A percentile compares a stretch with the other conserved stretches of the same genome.
phyloP scores from a whole-genome alignment of 2,113 vertebrate species.

The Suncus etruscus region DNA sequence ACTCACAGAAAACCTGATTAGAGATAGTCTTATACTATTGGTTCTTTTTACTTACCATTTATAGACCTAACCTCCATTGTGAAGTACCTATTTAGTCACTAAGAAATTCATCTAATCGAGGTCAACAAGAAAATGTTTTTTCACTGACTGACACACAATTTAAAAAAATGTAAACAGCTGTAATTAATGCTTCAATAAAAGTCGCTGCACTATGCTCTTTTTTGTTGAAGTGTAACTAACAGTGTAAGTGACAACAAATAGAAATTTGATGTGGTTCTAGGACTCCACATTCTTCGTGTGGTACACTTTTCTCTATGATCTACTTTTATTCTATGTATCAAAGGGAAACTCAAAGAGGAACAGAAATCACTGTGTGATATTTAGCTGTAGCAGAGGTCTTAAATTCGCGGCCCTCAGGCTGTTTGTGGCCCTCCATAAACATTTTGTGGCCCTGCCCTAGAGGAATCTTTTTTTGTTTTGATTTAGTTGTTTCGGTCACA shows the following conservation, averaged over 20 bases:
- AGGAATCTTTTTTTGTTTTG: too few relatives aligned
- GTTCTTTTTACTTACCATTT: slow-evolving; percentile 69
- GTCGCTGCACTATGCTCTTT: background rate
- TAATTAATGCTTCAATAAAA: background rate
- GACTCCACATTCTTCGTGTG: background rate
- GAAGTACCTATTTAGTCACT: slow-evolving; percentile 67
- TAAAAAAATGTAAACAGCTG: slow-evolving; percentile 1
- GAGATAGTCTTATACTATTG: slow-evolving; percentile 59
- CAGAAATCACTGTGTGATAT: background rate
- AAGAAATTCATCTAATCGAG: slow-evolving; percentile 61
- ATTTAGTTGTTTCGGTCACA: too few relatives aligned
- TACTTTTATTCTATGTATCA: background rate
- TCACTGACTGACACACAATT: slow-evolving; percentile 46
- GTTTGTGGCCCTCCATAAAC: too few relatives aligned
- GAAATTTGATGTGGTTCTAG: background rate
- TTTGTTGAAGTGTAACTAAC: slow-evolving; percentile 33
- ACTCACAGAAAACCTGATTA: slow-evolving; percentile 69
- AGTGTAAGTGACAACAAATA: background rate
- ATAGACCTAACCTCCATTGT: slow-evolving; percentile 68
- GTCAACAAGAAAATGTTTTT: slow-evolving; percentile 59
- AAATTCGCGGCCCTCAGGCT: too few relatives aligned
- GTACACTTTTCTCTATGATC: background rate
- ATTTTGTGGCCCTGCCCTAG: too few relatives aligned
- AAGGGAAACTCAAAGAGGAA: background rate
- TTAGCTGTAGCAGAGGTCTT: too few relatives aligned